Evolutionary conservation across 2,797 vertebrate species (phyloP).

Genomic region (Podarcis siculus): DNA sequence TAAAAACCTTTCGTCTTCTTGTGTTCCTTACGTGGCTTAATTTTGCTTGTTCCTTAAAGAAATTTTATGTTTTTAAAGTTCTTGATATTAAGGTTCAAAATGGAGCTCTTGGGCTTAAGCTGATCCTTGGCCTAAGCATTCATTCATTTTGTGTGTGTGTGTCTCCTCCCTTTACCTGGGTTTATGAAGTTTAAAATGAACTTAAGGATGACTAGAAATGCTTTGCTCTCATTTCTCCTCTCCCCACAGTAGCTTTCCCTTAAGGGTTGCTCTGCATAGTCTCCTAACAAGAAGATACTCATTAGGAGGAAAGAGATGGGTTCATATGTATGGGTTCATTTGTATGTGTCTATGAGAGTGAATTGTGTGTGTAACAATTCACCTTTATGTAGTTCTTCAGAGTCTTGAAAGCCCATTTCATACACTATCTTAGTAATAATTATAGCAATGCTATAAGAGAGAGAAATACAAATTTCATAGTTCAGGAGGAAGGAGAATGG

Average conservation of each 20-base stretch:
- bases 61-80: not conserved
- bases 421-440: no score
- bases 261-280: not conserved
- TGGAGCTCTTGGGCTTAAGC: not conserved
- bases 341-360: not conserved
- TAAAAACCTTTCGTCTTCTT: not conserved
- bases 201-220: not conserved
- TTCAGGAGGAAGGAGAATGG: no score
- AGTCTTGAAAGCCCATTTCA: not conserved
- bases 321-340: not conserved
- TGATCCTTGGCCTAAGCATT: not conserved
- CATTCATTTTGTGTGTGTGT: not conserved
- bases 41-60: not conserved
- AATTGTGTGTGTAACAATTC: not conserved
- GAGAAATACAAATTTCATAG: no score
- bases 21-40: not conserved
- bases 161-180: not conserved
- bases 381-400: not conserved
- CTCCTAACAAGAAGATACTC: not conserved
- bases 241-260: not conserved
- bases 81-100: not conserved
- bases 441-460: no score
- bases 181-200: not conserved
- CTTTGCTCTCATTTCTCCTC: not conserved
- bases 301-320: not conserved